Evolutionary conservation across 2,113 vertebrate genomes (phyloP).

Genomic region (Protobothrops flavoviridis): DNA sequence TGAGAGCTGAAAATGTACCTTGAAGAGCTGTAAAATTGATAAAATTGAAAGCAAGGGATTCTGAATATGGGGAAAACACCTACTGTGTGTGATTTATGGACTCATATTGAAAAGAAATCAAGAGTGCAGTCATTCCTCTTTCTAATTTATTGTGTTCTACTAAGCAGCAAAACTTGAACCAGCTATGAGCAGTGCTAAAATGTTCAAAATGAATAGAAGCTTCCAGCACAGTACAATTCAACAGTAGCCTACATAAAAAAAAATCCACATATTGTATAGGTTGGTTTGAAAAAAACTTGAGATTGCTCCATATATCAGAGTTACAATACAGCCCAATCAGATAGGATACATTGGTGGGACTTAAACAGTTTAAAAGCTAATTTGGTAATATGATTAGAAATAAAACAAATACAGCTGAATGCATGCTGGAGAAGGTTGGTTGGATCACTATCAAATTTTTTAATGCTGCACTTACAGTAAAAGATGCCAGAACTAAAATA

Average conservation of each 20-base stretch:
- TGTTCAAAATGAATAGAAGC: neutral
- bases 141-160: neutral
- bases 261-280: neutral
- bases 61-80: slow-evolving; percentile 20
- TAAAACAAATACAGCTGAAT: neutral
- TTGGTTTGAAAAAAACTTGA: neutral
- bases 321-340: neutral
- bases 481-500: neutral
- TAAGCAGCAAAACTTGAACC: slow-evolving; percentile 4
- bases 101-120: slow-evolving; percentile 24
- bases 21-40: neutral
- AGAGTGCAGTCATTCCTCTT: slow-evolving; percentile 9
- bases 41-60: slow-evolving; percentile 16
- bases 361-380: neutral
- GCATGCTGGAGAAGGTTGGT: neutral
- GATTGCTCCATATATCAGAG: neutral
- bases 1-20: slow-evolving; percentile 24
- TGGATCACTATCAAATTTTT: neutral
- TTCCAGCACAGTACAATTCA: neutral
- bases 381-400: neutral
- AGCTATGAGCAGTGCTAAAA: neutral
- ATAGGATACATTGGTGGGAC: neutral
- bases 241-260: neutral
- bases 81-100: slow-evolving; percentile 42
- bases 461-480: neutral